Conservation (phyloP, 2,797 vertebrate species). For the Holocentrus rufus region DNA sequence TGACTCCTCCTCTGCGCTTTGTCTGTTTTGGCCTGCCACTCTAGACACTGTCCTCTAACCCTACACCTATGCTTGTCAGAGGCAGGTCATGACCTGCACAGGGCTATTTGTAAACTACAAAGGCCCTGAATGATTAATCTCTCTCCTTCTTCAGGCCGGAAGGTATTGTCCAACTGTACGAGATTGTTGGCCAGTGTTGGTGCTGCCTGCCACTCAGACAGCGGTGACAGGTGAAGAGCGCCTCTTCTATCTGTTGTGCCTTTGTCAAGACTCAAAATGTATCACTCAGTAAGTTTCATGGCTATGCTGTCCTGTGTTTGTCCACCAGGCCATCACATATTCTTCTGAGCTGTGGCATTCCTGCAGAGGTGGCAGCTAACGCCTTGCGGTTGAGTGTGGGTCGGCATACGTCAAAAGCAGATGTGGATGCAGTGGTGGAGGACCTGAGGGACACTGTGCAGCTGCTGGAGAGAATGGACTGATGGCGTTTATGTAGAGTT, state of each 20-base stretch:
- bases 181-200: constrained; percentile 91
- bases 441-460: constrained; percentile 87
- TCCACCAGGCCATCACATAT: constrained; percentile 88
- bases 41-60: constrained; percentile 45
- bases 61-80: constrained; percentile 50
- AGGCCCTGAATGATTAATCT: constrained; percentile 75
- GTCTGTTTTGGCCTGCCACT: constrained; percentile 24
- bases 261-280: neutral
- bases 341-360: constrained; percentile 89
- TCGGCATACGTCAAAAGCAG: constrained; percentile 82
- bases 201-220: constrained; percentile 93
- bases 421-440: constrained; percentile 88
- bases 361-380: constrained; percentile 83
- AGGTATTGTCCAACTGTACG: constrained; percentile 86
- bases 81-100: constrained; percentile 59
- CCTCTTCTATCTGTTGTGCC: neutral
- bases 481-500: constrained; percentile 30
- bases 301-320: neutral
- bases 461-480: constrained; percentile 78
- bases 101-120: constrained; percentile 69
- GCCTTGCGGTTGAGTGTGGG: constrained; percentile 93
- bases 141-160: constrained; percentile 78
- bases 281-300: constrained; percentile 14
- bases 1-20: constrained; percentile 15
- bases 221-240: constrained; percentile 82